A percentile compares a stretch with the other conserved stretches of the same genome.
These are phyloP conservation scores for Phaethon lepturus DNA, from an alignment of 2,113 vertebrate species.

Conservation along the genomic window DNA sequence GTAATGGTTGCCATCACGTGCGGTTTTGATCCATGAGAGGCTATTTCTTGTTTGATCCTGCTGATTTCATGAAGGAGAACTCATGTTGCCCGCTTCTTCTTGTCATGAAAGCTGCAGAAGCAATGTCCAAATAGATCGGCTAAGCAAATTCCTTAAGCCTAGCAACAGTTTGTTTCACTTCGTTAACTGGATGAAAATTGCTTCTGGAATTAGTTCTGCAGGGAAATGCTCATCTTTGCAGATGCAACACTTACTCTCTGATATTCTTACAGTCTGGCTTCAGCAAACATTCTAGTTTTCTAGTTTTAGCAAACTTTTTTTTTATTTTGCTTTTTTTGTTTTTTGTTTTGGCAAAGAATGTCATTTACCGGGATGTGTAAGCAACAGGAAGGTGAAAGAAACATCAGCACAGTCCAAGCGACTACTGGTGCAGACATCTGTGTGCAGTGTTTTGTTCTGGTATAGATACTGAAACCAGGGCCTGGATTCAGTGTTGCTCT, in stretches of 20 bases:
- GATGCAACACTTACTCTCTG: not conserved
- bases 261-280: not conserved
- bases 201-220: conserved; percentile 18
- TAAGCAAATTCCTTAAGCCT: not conserved
- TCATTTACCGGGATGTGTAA: not conserved
- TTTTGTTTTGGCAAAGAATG: not conserved
- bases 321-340: too few relatives aligned
- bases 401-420: not conserved
- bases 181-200: not conserved
- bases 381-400: not conserved
- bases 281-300: not conserved
- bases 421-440: not conserved
- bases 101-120: not conserved
- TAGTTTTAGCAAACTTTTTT: not conserved
- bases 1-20: not conserved
- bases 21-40: not conserved
- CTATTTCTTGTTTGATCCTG: not conserved
- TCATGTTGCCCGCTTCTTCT: not conserved
- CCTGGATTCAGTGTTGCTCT: not conserved
- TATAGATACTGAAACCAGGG: not conserved
- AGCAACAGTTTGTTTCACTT: not conserved
- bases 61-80: not conserved
- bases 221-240: not conserved
- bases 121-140: not conserved
- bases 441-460: not conserved